Conservation (phyloP, 2,888 invertebrate species). For the Nemoura dubitans region DNA sequence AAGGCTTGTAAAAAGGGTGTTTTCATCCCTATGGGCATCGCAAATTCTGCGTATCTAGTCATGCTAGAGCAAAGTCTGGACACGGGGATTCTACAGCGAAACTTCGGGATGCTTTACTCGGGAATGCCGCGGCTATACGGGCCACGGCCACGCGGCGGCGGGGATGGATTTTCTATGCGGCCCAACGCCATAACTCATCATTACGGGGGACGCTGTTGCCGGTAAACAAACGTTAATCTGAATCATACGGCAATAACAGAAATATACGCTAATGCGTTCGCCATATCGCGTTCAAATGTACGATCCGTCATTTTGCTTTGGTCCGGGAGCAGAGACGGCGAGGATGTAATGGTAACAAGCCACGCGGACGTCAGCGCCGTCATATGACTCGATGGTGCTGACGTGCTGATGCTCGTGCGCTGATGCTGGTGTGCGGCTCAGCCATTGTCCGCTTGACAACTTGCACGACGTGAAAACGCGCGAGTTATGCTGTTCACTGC, state of each 20-base stretch:
- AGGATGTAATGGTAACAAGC: background rate
- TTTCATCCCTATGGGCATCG: background rate
- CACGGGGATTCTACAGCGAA: background rate
- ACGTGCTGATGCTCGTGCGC: too few species aligned
- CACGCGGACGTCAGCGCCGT: background rate
- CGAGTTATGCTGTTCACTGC: background rate
- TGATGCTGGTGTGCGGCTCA: background rate
- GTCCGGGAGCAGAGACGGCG: background rate
- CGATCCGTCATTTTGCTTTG: slow-evolving; percentile 7
- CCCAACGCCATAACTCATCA: slow-evolving; percentile 28
- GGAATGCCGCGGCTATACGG: background rate
- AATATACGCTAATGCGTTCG: slow-evolving; percentile 21
- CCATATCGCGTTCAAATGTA: background rate
- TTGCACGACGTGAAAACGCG: background rate
- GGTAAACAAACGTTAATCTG: slow-evolving; percentile 36
- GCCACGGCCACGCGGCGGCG: background rate
- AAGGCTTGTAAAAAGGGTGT: background rate
- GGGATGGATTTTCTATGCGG: background rate
- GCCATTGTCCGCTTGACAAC: background rate
- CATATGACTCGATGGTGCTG: background rate
- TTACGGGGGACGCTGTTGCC: slow-evolving; percentile 12
- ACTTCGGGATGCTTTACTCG: too few species aligned
- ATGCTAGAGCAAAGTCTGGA: background rate
- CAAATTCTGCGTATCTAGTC: background rate
- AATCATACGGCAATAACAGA: slow-evolving; percentile 29